Conservation (phyloP, 2,888 invertebrate species). For the Litoditis marina region DNA sequence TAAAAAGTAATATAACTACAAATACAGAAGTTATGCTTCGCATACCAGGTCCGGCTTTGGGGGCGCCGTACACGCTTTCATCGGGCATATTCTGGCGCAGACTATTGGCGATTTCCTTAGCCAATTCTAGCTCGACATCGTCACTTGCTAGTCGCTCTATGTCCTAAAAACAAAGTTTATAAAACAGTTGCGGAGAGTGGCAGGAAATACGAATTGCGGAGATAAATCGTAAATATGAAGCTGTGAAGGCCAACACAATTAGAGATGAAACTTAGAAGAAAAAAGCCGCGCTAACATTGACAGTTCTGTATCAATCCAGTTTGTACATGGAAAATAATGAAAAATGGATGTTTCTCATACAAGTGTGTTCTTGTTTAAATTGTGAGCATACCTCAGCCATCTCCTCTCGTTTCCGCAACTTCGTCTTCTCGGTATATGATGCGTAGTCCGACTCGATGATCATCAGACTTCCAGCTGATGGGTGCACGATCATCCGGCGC, state of each 20-base stretch:
- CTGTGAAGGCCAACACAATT: too few relatives aligned
- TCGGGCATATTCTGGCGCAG: conserved; percentile 90
- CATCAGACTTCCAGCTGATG: conserved; percentile 83
- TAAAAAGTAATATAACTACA: too few relatives aligned
- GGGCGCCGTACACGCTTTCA: conserved; percentile 83
- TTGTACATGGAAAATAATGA: neutral
- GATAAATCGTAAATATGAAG: too few relatives aligned
- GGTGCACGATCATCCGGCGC: conserved; percentile 76
- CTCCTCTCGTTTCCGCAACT: conserved; percentile 84
- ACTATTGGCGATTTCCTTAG: conserved; percentile 95
- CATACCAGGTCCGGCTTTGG: conserved; percentile 72
- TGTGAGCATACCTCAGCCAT: conserved; percentile 76
- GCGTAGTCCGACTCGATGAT: conserved; percentile 96
- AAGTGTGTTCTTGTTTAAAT: too few relatives aligned
- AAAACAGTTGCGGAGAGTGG: too few relatives aligned
- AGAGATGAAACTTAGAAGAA: too few relatives aligned
- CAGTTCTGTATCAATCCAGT: conserved; percentile 1
- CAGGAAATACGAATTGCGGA: too few relatives aligned
- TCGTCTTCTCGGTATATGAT: conserved; percentile 93
- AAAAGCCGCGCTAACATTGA: too few relatives aligned
- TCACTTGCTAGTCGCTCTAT: conserved; percentile 90
- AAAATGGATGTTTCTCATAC: neutral
- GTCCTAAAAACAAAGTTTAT: conserved; percentile 67
- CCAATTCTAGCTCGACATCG: conserved; percentile 86
- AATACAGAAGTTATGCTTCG: neutral